These are phyloP conservation scores for Blastobasis adustella DNA, from an alignment of 2,888 invertebrate genomes.

Conservation along the genomic window DNA sequence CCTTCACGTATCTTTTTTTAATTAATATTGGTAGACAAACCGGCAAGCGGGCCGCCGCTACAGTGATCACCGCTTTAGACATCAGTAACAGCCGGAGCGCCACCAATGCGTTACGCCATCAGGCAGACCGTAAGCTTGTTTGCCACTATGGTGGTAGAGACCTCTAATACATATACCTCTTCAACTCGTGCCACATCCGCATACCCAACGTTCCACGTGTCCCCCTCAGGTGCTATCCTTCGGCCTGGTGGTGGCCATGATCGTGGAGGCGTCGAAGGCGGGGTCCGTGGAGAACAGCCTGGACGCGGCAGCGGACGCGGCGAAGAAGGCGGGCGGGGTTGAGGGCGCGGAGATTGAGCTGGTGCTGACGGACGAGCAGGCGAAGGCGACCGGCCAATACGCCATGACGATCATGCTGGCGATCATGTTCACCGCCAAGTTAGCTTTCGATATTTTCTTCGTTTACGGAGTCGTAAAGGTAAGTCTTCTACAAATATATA, in stretches of 20 bases:
- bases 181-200: neutral
- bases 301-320: neutral
- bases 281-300: conserved; percentile 24
- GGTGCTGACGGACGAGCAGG: neutral
- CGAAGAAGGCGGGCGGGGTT: conserved; percentile 10
- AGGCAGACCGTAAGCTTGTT: too few relatives aligned
- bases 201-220: too few relatives aligned
- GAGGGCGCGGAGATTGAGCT: conserved; percentile 21
- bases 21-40: too few relatives aligned
- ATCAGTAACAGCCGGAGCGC: too few relatives aligned
- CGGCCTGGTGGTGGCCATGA: conserved; percentile 34
- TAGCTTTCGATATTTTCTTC: conserved; percentile 49
- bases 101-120: too few relatives aligned
- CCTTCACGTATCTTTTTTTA: too few relatives aligned
- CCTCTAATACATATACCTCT: too few relatives aligned
- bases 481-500: conserved; percentile 12
- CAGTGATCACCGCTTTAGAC: too few relatives aligned
- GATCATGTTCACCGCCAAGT: conserved; percentile 52
- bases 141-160: too few relatives aligned
- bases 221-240: conserved; percentile 44
- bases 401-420: conserved; percentile 54
- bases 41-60: too few relatives aligned
- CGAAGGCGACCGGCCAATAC: conserved; percentile 27
- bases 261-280: conserved; percentile 32
- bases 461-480: conserved; percentile 50